These are phyloP conservation scores for Drosophila tsacasi DNA, from an alignment of 1,140 invertebrate species.

Conservation along the genomic window DNA sequence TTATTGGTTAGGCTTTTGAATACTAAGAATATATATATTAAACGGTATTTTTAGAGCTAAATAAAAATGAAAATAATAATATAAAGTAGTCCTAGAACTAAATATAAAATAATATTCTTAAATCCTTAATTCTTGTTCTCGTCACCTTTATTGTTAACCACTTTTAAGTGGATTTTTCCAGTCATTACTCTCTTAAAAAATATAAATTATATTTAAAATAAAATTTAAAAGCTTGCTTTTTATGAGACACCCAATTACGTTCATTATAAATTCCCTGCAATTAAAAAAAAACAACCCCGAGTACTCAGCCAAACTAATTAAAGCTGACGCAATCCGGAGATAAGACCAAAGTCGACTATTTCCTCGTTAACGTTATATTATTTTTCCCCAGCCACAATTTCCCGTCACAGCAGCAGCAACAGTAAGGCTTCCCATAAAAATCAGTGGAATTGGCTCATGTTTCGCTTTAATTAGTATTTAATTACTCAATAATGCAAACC, in stretches of 20 bases:
- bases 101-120: no score
- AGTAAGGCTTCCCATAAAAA: slow-evolving; percentile 35
- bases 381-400: slow-evolving; percentile 17
- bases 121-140: no score
- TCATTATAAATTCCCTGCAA: background rate
- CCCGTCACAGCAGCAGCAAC: slow-evolving; percentile 3
- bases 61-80: no score
- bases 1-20: no score
- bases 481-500: slow-evolving; percentile 80
- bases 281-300: background rate
- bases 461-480: slow-evolving; percentile 83
- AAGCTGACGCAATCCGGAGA: slow-evolving; percentile 35
- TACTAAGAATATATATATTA: background rate
- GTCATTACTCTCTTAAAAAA: background rate
- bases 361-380: slow-evolving; percentile 37
- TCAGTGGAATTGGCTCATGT: slow-evolving; percentile 65
- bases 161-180: no score
- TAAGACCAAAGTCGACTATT: slow-evolving; percentile 34
- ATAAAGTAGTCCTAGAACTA: no score
- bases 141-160: no score
- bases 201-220: background rate
- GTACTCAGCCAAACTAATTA: slow-evolving; percentile 14
- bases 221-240: background rate
- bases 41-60: no score
- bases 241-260: slow-evolving; percentile 2